Evolutionary conservation across 2,113 vertebrate species (phyloP).

Genomic region (Tyrannus savana): DNA sequence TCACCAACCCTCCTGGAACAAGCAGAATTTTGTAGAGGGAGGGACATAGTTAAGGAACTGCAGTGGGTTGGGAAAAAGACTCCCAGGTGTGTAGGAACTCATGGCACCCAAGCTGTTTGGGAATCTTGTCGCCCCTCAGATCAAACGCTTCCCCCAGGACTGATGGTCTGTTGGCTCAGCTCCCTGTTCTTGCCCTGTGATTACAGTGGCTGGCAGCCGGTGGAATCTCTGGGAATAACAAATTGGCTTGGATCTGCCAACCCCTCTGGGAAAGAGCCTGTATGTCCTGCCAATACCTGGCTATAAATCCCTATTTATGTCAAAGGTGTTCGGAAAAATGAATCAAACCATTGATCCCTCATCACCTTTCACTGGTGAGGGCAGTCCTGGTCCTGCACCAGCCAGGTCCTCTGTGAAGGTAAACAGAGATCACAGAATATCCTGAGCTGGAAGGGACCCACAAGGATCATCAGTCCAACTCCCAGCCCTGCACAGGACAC

Average conservation of each 20-base stretch:
- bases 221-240: rapidly evolving
- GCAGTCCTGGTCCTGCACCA: not conserved
- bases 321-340: not conserved
- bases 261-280: not conserved
- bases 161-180: rapidly evolving
- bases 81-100: not conserved
- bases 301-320: not conserved
- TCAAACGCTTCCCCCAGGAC: rapidly evolving
- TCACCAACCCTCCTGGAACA: not conserved
- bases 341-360: not conserved
- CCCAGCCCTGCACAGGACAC: not conserved
- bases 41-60: not conserved
- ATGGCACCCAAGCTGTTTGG: not conserved
- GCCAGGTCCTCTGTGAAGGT: not conserved
- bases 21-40: not conserved
- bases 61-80: not conserved
- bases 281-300: not conserved
- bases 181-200: not conserved
- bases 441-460: not conserved
- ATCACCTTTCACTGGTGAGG: rapidly evolving
- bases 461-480: not conserved
- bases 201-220: not conserved
- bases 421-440: not conserved
- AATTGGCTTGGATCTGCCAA: not conserved
- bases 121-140: rapidly evolving